Evolutionary conservation across 2,113 vertebrate genomes (phyloP), one percentile per base, ranked within the genome.

Genomic region (Bos taurus): DNA sequence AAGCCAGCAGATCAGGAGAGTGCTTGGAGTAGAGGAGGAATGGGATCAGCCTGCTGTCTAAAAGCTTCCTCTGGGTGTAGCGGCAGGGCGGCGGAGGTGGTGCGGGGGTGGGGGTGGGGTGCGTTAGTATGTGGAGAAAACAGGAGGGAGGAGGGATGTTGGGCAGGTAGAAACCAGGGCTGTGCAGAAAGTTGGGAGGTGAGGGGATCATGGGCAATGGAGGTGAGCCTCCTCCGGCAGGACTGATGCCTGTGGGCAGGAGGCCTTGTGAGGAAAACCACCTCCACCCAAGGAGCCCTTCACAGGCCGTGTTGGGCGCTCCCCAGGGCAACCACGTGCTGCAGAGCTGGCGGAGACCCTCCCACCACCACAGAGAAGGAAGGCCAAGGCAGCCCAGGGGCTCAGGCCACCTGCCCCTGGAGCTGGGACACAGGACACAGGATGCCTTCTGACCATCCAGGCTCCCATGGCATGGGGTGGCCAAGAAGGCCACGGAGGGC

Each of bases 371-470:
- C 1, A 11, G 80, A n/a, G 30, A 83, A 12, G 50, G 80, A 12
- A 36, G 50, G 50, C 33, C 50, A 59, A 52, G 17, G 19, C 4
- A 15, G 85, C 50, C 11, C 5, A 36, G 86, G 10, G 50, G 86
- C 50, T 12, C 33, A 67, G 50, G 13, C 33, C 64, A 33, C 23
- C 64, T 10, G 28, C 14, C 60, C 40, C 52, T 17, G 62, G 52
- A 48, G 50, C 77, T 48, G 23, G 21, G 33, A 89, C 30, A 46
- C 10, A 46, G 85, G 26, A 40, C 23, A 28, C 14, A 33, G 89
- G 26, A 40, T 0, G 5, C 30, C 62, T 21, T 3, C 0, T 25
- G 28, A 54, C 64, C 1, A 1, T 6, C 30, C 36, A 40, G 3
- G 77, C 13, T 28, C 46, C 50, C 50, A 46, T 7, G 0, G 40